These are phyloP conservation scores for Endomychus coccineus DNA, from an alignment of 2,888 invertebrate genomes.

Conservation along the genomic window DNA sequence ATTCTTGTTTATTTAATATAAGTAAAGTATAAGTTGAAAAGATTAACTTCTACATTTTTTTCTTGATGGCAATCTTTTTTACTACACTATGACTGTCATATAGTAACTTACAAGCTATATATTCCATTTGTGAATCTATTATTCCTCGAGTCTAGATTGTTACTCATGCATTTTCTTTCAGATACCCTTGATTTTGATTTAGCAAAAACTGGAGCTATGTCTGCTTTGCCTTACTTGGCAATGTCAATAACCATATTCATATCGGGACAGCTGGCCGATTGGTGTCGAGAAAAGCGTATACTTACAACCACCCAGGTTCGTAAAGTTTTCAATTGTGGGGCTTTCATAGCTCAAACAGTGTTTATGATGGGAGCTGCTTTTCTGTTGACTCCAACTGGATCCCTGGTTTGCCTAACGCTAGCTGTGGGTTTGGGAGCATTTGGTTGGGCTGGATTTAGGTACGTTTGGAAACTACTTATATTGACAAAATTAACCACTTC, in stretches of 20 bases:
- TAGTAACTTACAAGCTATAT: too few species aligned
- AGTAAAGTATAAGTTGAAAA: too few species aligned
- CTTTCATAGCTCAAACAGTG: slow-evolving; percentile 70
- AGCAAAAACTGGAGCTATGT: slow-evolving; percentile 72
- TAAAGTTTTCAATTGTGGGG: slow-evolving; percentile 62
- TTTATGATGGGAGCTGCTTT: slow-evolving; percentile 82
- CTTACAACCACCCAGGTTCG: slow-evolving; percentile 68
- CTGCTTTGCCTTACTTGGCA: slow-evolving; percentile 81
- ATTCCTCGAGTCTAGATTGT: too few species aligned
- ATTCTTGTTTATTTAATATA: too few species aligned
- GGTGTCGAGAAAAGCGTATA: slow-evolving; percentile 55
- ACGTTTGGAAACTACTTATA: slow-evolving; percentile 29
- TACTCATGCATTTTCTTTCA: slow-evolving; percentile 36
- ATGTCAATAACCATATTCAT: slow-evolving; percentile 77
- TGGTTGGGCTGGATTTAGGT: slow-evolving; percentile 90
- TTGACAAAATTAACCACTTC: too few species aligned
- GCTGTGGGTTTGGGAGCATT: slow-evolving; percentile 89
- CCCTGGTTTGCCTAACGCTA: slow-evolving; percentile 75
- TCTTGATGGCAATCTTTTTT: too few species aligned
- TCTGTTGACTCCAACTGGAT: slow-evolving; percentile 56
- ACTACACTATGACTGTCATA: too few species aligned
- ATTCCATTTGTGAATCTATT: too few species aligned
- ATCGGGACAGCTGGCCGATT: slow-evolving; percentile 79
- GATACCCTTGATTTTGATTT: slow-evolving; percentile 67
- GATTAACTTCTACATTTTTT: too few species aligned